phyloP scores from a whole-genome alignment of 92 coral and sea anemone genomes.

The Porites lobata region DNA sequence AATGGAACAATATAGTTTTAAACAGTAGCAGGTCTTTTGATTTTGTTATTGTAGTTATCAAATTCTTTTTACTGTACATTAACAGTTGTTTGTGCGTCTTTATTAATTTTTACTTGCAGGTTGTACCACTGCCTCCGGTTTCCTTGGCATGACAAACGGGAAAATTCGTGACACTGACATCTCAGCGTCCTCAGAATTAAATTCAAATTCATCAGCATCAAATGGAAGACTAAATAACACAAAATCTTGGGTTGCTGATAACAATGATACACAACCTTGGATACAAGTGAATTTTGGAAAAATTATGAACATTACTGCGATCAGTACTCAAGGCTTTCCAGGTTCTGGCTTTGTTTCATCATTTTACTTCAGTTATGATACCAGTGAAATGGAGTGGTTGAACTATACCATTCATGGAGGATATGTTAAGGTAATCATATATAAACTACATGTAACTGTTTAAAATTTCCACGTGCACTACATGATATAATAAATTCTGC shows the following conservation, averaged over 20 bases:
- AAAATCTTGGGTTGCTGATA: constrained; percentile 74
- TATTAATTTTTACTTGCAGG: background rate
- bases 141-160: constrained; percentile 69
- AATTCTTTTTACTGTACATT: too few relatives aligned
- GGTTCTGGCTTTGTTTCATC: constrained; percentile 47
- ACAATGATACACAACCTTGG: constrained; percentile 58
- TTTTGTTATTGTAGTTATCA: too few relatives aligned
- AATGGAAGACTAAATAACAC: constrained; percentile 61
- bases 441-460: background rate
- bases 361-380: constrained; percentile 59
- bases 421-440: background rate
- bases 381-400: constrained; percentile 57
- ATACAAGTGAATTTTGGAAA: constrained; percentile 72
- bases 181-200: constrained; percentile 53
- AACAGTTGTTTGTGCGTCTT: too few relatives aligned
- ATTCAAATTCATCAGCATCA: constrained; percentile 47
- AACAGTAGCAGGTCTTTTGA: too few relatives aligned
- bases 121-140: constrained; percentile 7
- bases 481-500: too few relatives aligned
- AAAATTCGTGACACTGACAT: constrained; percentile 67
- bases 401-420: constrained; percentile 61
- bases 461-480: too few relatives aligned
- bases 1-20: too few relatives aligned
- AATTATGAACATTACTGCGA: constrained; percentile 51
- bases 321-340: constrained; percentile 78